These are phyloP conservation scores for Drosophila fungiperda DNA, from an alignment of 2,888 invertebrate species.

Conservation along the genomic window DNA sequence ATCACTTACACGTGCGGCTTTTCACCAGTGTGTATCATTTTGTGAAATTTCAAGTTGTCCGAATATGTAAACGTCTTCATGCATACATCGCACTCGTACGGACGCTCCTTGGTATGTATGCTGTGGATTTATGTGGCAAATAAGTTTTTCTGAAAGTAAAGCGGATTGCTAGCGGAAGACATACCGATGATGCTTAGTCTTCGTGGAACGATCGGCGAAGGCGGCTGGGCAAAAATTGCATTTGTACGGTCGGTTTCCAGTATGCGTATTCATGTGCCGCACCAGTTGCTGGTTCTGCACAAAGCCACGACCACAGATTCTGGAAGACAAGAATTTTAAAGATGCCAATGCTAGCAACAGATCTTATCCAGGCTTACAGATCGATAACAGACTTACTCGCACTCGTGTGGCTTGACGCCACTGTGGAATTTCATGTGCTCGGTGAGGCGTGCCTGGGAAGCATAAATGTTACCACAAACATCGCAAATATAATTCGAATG, in stretches of 20 bases:
- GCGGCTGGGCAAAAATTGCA: slow-evolving; percentile 84
- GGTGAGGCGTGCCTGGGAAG: slow-evolving; percentile 82
- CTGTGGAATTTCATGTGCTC: slow-evolving; percentile 84
- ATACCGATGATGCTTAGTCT: slow-evolving; percentile 85
- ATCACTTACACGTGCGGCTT: slow-evolving; percentile 82
- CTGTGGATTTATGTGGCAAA: slow-evolving; percentile 37
- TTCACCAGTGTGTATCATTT: slow-evolving; percentile 84
- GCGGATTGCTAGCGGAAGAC: background rate
- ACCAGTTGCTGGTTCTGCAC: slow-evolving; percentile 84
- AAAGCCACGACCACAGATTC: slow-evolving; percentile 84
- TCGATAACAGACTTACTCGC: slow-evolving; percentile 79
- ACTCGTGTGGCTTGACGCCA: slow-evolving; percentile 83
- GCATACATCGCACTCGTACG: slow-evolving; percentile 83
- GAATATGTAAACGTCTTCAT: slow-evolving; percentile 83
- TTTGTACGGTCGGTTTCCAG: slow-evolving; percentile 84
- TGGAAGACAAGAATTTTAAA: slow-evolving; percentile 31
- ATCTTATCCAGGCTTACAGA: background rate
- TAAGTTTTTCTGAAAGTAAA: background rate
- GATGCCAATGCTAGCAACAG: too few species aligned
- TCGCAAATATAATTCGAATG: slow-evolving; percentile 82
- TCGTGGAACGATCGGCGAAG: slow-evolving; percentile 85
- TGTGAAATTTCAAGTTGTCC: slow-evolving; percentile 83
- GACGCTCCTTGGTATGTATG: slow-evolving; percentile 83
- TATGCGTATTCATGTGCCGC: slow-evolving; percentile 85
- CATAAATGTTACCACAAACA: slow-evolving; percentile 84